Percentiles rank a stretch among this genome's conserved stretches.
phyloP scores from a whole-genome alignment of 2,797 vertebrate species.

The Eleutherodactylus coqui region DNA sequence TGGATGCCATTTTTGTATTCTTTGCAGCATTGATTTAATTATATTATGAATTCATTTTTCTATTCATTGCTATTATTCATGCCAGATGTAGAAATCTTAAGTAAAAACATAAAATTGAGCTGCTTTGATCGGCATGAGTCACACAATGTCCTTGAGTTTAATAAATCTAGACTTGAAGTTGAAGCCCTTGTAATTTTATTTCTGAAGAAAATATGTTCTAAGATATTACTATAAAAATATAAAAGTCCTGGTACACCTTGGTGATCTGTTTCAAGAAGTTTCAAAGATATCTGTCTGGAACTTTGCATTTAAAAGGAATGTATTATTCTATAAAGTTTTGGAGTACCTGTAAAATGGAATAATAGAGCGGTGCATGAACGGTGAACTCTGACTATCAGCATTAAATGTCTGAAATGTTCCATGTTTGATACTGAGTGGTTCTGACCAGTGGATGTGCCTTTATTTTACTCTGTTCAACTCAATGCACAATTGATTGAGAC shows the following conservation, averaged over 20 bases:
- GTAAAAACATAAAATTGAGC: neutral
- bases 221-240: constrained; percentile 51
- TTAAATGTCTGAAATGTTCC: neutral
- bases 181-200: constrained; percentile 49
- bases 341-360: neutral
- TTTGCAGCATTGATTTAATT: neutral
- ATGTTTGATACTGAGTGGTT: neutral
- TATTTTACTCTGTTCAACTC: neutral
- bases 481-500: neutral
- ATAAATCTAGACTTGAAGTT: constrained; percentile 41
- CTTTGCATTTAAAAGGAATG: constrained; percentile 36
- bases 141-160: constrained; percentile 24
- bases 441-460: neutral
- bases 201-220: constrained; percentile 34
- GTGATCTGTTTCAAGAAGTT: constrained; percentile 52
- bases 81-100: neutral
- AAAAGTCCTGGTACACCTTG: constrained; percentile 23
- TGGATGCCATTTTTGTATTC: neutral
- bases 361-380: neutral
- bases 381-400: neutral
- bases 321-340: constrained; percentile 11
- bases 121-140: constrained; percentile 4
- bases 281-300: constrained; percentile 35
- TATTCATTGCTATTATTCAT: neutral
- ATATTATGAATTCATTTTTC: neutral